These are phyloP conservation scores for Lepisosteus oculatus DNA, from an alignment of 2,113 vertebrate genomes.

Conservation along the genomic window DNA sequence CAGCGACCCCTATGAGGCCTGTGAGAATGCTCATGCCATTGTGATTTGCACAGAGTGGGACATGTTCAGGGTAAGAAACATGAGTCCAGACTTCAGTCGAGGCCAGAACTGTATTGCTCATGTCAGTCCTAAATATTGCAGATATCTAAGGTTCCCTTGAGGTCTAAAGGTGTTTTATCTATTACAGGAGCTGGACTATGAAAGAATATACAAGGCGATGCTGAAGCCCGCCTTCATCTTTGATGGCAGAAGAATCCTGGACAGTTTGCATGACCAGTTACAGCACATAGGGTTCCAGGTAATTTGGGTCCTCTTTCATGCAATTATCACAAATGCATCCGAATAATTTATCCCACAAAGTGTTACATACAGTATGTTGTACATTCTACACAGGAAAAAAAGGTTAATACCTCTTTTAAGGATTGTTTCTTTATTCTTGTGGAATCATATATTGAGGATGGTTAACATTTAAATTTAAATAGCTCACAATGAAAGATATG, in stretches of 20 bases:
- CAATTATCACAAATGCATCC: too few relatives aligned
- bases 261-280: slow-evolving; percentile 82
- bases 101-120: not conserved
- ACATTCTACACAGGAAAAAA: too few relatives aligned
- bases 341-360: too few relatives aligned
- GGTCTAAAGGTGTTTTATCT: slow-evolving; percentile 7
- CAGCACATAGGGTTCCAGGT: slow-evolving; percentile 95
- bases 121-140: not conserved
- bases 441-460: too few relatives aligned
- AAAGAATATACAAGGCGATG: slow-evolving; percentile 92
- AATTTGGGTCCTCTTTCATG: not conserved
- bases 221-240: slow-evolving; percentile 98
- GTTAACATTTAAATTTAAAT: too few relatives aligned
- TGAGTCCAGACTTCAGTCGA: too few relatives aligned
- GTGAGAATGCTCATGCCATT: slow-evolving; percentile 87
- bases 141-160: not conserved
- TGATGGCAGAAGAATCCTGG: slow-evolving; percentile 89
- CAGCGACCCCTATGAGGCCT: slow-evolving; percentile 88
- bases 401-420: too few relatives aligned
- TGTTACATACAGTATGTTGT: too few relatives aligned
- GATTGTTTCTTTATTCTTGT: too few relatives aligned
- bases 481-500: too few relatives aligned
- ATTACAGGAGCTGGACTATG: slow-evolving; percentile 87
- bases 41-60: slow-evolving; percentile 99
- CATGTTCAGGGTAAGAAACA: slow-evolving; percentile 87